Evolutionary conservation across 2,888 invertebrate species (phyloP), one percentile per base, ranked within the genome.

Genomic region (Phymatocera aterrima): DNA sequence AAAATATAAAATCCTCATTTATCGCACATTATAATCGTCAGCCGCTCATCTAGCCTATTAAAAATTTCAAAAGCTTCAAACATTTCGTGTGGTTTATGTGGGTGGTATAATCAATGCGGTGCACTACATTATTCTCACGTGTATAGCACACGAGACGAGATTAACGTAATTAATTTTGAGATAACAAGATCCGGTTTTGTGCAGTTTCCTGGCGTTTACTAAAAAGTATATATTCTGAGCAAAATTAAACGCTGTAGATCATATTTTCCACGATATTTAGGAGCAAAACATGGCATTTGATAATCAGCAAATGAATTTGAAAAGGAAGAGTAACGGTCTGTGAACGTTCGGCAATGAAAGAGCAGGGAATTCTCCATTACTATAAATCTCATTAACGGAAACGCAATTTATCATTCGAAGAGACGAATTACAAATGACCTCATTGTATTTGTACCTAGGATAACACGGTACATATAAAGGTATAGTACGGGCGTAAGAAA

Each of bases 111-210:
- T 0, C 21, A 8, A 28, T 68, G 46, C 68, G 28, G 40, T 68
- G 68, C 46, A 43, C 68, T 57, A 68, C 28, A 15, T 24, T 12
- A 37, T 37, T 12, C 21, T 21, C 65, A 21, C 6, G 31, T 31
- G 31, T 31, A 31, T 60, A 31, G n/a, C n/a, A n/a, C n/a, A n/a
- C n/a, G n/a, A n/a, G 28, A 31, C 28, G n/a, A 37, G 37, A 64
- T 57, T 57, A 57, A 57, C 12, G 21, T 68, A 21, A 43, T 68
- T 15, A 24, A n/a, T n/a, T n/a, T n/a, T n/a, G n/a, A 24, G 68
- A 68, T 68, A 68, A 60, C 60, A 12, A 68, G 68, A 46, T 28
- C 24, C 68, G 40, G 68, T 28, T 60, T n/a, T n/a, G n/a, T n/a
- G n/a, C 24, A 57, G 68, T 68, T 68, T 68, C 46, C 68, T 68